Base-by-base conservation (phyloP, 2,888 invertebrate species). In the Eristalis arbustorum region DNA sequence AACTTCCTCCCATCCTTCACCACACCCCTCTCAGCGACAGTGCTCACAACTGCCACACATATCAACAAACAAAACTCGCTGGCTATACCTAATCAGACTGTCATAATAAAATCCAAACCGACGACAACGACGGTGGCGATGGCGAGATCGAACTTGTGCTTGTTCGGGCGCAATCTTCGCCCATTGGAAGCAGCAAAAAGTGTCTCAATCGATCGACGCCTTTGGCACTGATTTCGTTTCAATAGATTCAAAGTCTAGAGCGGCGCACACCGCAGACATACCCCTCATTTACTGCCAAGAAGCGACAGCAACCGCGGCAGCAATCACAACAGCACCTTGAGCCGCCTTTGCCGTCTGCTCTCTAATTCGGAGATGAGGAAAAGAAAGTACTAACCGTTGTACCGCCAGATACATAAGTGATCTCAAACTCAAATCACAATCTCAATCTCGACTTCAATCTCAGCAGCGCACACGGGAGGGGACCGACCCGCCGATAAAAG, bases 11-110 rank as follows among this genome's bases (percentile, higher is more conserved):
- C n/a, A n/a, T n/a, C 49, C 49, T 10, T 5, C 4, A 4, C 59
- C 5, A 23, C 59, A 23, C 25, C 59, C 59, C 62, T 49, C 62
- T 63, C 69, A 8, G 1, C 31, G 31, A 37, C 34, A 37, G 34
- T 3, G 11, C 11, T 11, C 10, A 37, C 37, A 37, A 37, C 59
- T 13, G 23, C 23, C 59, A 18, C 61, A 42, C 25, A 67, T 68
- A 78, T 82, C 82, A 75, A 78, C 77, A 81, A 74, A 82, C 77
- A 82, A 82, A 75, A 75, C 75, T 87, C 79, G 72, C 74, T 49
- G 49, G 49, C 49, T 79, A 83, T 90, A 91, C 91, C 92, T 91
- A 92, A 92, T 92, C 92, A 92, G 91, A 91, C 91, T 92, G 92
- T 92, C 92, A 92, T 91, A 92, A 91, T 91, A 82, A 72, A 71